A percentile compares a stretch with the other conserved stretches of the same genome.
These are phyloP conservation scores for Nesospiza acunhae DNA, from an alignment of 2,113 vertebrate genomes.

Conservation along the genomic window DNA sequence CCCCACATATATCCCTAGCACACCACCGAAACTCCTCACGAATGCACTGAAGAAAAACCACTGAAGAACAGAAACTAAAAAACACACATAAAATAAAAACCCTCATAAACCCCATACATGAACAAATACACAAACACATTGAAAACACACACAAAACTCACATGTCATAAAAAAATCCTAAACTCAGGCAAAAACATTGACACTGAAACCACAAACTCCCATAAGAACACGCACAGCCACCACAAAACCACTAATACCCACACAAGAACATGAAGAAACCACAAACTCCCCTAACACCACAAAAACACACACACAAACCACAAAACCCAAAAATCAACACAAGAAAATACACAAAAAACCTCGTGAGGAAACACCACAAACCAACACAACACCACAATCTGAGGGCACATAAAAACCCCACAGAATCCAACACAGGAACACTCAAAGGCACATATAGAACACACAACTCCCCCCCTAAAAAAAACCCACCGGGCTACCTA, in stretches of 20 bases:
- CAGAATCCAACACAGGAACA: background rate
- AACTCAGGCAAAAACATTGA: background rate
- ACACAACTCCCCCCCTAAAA: fast-evolving
- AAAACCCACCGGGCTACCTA: background rate
- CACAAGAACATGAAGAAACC: background rate
- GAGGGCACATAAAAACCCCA: background rate
- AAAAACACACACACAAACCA: background rate
- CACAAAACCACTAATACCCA: background rate
- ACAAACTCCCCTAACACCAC: background rate
- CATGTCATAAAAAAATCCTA: background rate
- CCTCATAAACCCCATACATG: background rate
- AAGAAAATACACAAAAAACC: background rate
- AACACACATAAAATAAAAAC: background rate
- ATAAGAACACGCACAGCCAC: background rate
- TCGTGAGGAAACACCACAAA: background rate
- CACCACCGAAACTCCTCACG: background rate
- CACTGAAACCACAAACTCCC: background rate
- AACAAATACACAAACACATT: background rate
- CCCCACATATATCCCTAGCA: background rate
- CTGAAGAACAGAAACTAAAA: background rate
- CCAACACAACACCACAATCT: background rate
- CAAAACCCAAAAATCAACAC: background rate
- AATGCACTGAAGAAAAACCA: background rate
- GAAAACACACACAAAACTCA: background rate
- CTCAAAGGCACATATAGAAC: background rate